Evolutionary conservation across 2,113 vertebrate species (phyloP).

Genomic region (Apeltes quadracus): DNA sequence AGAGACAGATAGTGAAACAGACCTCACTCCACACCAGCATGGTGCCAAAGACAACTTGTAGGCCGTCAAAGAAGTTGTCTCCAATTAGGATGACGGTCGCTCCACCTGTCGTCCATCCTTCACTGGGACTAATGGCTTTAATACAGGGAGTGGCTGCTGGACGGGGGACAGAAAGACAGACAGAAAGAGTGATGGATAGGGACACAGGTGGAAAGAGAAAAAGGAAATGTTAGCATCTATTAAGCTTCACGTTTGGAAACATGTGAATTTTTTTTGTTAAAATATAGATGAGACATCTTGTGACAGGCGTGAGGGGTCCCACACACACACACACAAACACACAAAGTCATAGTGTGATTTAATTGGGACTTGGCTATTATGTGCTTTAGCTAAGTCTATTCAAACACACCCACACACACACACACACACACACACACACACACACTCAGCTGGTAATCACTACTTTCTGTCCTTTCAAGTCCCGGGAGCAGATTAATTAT

Average conservation of each 20-base stretch:
- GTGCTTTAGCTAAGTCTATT: conserved; percentile 47
- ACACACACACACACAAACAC: conserved; percentile 21
- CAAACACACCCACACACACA: conserved; percentile 1
- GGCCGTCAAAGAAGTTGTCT: conserved; percentile 74
- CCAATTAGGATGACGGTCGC: conserved; percentile 74
- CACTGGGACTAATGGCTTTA: conserved; percentile 75
- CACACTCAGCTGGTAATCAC: conserved; percentile 44
- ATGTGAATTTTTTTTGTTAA: neutral
- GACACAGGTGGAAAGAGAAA: neutral
- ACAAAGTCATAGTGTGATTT: conserved; percentile 29
- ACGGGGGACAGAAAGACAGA: conserved; percentile 17
- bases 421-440: conserved; percentile 13
- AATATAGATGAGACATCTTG: neutral
- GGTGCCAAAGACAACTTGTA: conserved; percentile 72
- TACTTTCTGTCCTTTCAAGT: conserved; percentile 11
- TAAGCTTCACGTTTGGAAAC: neutral
- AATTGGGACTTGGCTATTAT: conserved; percentile 65
- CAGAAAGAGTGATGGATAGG: neutral
- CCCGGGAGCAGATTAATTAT: conserved; percentile 1
- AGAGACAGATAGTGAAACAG: neutral
- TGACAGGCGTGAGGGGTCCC: no score
- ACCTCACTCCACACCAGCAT: conserved; percentile 78
- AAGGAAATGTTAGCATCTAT: neutral
- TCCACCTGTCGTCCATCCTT: conserved; percentile 73
- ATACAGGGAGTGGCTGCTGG: conserved; percentile 76